Evolutionary conservation across 2,113 vertebrate species (phyloP).

Genomic region (Ivindomyrus marchei): DNA sequence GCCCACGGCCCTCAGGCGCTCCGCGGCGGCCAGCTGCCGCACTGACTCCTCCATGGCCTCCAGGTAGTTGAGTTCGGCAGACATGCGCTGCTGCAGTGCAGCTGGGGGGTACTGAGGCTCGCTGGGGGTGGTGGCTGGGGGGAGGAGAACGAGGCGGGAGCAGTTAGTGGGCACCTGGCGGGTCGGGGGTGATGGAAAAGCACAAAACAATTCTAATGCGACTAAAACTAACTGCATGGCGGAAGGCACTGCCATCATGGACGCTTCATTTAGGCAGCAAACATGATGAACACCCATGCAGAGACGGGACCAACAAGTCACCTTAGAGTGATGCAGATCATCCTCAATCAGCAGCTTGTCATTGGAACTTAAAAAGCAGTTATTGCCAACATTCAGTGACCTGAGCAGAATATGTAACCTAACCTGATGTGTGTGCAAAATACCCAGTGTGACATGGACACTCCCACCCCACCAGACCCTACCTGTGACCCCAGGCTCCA

Average conservation of each 20-base stretch:
- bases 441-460: neutral
- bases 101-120: slow-evolving; percentile 75
- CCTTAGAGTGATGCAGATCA: neutral
- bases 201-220: neutral
- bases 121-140: slow-evolving; percentile 45
- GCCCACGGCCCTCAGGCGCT: slow-evolving; percentile 74
- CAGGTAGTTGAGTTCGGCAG: slow-evolving; percentile 80
- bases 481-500: neutral
- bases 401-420: neutral
- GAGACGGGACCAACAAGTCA: neutral
- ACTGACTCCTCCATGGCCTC: slow-evolving; percentile 84
- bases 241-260: neutral
- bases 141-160: neutral
- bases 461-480: neutral
- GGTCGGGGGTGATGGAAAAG: neutral
- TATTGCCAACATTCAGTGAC: neutral
- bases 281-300: neutral
- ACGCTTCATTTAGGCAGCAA: no score
- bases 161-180: neutral
- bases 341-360: neutral
- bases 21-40: slow-evolving; percentile 76
- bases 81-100: slow-evolving; percentile 78
- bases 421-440: neutral
- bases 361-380: neutral
- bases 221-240: neutral